Base-by-base conservation (phyloP, 2,797 vertebrate species). In the Tolypeutes matacus region DNA sequence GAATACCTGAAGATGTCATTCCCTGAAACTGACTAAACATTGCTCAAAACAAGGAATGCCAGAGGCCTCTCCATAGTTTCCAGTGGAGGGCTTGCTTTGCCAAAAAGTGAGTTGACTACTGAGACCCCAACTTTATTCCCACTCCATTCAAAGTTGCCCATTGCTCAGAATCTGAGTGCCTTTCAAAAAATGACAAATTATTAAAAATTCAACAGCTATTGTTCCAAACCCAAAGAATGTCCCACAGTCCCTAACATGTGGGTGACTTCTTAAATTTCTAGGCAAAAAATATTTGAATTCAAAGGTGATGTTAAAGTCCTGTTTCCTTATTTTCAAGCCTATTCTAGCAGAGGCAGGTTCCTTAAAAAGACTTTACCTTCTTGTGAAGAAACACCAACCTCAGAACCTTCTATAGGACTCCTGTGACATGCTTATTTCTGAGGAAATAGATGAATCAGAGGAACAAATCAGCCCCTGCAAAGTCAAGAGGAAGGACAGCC, bases 371-470 rank as follows among this genome's bases (percentile, higher is more conserved):
- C 0, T 18, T 34, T 29, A 89, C 65, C 60, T 69, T 36, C 36
- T 31, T 6, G 91, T 67, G 39, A 27, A 42, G 27, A 42, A 51
- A 34, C 56, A 65, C 29, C 29, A 58, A 64, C 10, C 56, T 39
- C 15, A 93, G 12, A 29, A 49, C 49, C 86, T 92, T 96, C 75
- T 51, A 36, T 18, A 97, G 39, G n/a, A 94, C 94, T 4, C 65
- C 60, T 0, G 69, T 91, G 5, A 95, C 95, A 1, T 96, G 94
- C 42, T 86, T 94, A 64, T 92, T 97, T 23, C 96, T 89, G 49
- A 96, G 77, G 25, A 95, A 95, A 29, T 95, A 95, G 70, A 96
- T 89, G 62, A 96, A 80, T 10, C 93, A 69, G 9, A 92, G 93
- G n/a, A 95, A 92, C 29, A 95, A 88, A 23, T 97, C 90, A 17